A percentile compares a stretch with the other conserved stretches of the same genome.
These are phyloP conservation scores for Pelecanus crispus DNA, from an alignment of 2,113 vertebrate genomes.

Conservation along the genomic window DNA sequence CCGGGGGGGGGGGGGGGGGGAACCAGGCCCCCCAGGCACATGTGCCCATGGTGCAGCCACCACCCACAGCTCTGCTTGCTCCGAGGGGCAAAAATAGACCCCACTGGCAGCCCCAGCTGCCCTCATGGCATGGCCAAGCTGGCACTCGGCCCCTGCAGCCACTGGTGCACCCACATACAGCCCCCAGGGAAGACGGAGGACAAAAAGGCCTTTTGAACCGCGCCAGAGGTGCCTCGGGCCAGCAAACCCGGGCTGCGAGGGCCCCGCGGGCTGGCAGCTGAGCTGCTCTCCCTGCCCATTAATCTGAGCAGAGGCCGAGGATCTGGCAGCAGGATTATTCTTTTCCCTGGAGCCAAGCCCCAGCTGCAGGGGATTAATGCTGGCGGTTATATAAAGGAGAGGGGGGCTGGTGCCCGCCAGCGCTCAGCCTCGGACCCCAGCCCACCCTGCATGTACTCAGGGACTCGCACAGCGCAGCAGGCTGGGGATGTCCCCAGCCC, in stretches of 20 bases:
- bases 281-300: background rate
- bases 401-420: background rate
- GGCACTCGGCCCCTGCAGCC: background rate
- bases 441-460: background rate
- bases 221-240: background rate
- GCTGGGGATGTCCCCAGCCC: background rate
- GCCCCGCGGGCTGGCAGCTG: background rate
- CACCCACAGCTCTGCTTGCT: fast-evolving
- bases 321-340: conserved; percentile 26
- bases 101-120: background rate
- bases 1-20: background rate
- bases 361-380: conserved; percentile 29
- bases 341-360: background rate
- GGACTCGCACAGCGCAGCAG: background rate
- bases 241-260: background rate
- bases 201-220: background rate
- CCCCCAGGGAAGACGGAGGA: background rate
- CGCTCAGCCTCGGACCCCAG: background rate
- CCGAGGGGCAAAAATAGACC: background rate
- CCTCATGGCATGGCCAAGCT: background rate
- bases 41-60: background rate
- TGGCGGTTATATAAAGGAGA: conserved; percentile 26
- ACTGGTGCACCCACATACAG: fast-evolving
- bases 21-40: fast-evolving
- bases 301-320: background rate